phyloP scores from a whole-genome alignment of 2,113 vertebrate genomes.

The Boleophthalmus pectinirostris region DNA sequence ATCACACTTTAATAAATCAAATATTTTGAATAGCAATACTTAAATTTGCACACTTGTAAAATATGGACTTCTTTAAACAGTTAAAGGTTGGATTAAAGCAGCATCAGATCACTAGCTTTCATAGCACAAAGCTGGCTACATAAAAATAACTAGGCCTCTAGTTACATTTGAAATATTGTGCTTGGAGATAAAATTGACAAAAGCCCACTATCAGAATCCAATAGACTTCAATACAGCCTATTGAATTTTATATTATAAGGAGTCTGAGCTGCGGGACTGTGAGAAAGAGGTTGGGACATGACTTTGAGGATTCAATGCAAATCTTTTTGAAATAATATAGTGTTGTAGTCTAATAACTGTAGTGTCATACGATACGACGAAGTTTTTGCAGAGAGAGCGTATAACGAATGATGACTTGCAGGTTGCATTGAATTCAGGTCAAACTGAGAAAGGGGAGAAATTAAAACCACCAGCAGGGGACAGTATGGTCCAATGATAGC shows the following conservation, averaged over 20 bases:
- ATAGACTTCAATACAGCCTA: neutral
- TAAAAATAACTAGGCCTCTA: too few relatives aligned
- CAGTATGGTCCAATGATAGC: neutral
- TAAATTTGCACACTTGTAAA: constrained; percentile 52
- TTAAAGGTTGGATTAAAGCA: constrained; percentile 10
- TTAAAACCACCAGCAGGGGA: neutral
- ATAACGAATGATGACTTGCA: neutral
- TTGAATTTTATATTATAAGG: neutral
- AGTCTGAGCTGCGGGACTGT: neutral
- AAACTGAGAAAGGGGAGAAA: neutral
- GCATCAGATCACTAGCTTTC: constrained; percentile 21
- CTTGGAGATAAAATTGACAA: neutral
- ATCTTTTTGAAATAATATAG: too few relatives aligned
- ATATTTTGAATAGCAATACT: too few relatives aligned
- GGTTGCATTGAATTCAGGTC: constrained; percentile 1
- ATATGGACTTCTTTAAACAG: constrained; percentile 64
- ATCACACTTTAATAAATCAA: too few relatives aligned
- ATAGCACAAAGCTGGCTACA: too few relatives aligned
- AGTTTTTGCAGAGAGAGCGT: neutral
- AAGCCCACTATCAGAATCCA: neutral
- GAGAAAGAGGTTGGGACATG: neutral
- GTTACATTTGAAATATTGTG: neutral
- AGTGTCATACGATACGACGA: too few relatives aligned
- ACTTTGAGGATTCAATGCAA: neutral
- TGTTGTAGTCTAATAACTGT: neutral